Conservation (phyloP, 1,140 invertebrate species). For the Dryas iulia region DNA sequence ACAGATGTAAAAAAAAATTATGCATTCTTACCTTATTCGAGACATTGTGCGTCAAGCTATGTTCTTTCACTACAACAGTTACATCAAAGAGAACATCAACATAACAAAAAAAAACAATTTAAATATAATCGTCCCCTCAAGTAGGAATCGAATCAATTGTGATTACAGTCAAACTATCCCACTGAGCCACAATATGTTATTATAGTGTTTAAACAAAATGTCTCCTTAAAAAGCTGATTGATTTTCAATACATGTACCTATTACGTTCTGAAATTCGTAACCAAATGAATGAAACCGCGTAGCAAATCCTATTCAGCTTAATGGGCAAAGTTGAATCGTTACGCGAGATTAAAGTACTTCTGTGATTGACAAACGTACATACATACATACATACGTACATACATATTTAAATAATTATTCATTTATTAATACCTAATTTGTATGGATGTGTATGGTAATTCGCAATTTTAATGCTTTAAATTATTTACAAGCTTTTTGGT, state of each 20-base stretch:
- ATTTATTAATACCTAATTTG: not conserved
- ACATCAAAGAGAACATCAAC: too few relatives aligned
- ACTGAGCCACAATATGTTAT: too few relatives aligned
- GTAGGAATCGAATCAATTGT: too few relatives aligned
- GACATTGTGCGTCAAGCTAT: too few relatives aligned
- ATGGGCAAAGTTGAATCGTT: constrained; percentile 48
- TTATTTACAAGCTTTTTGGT: too few relatives aligned
- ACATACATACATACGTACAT: not conserved
- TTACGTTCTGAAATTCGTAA: not conserved
- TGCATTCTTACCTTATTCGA: too few relatives aligned
- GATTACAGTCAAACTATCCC: too few relatives aligned
- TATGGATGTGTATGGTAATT: not conserved
- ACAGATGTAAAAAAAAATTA: too few relatives aligned
- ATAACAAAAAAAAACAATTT: too few relatives aligned
- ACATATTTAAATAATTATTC: not conserved
- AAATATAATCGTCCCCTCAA: too few relatives aligned
- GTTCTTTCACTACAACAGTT: too few relatives aligned
- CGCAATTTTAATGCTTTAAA: too few relatives aligned
- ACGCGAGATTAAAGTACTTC: constrained; percentile 40
- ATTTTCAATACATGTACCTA: not conserved
- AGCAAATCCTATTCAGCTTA: constrained; percentile 33
- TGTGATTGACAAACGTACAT: constrained; percentile 10
- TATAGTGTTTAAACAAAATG: not conserved
- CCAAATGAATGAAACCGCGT: constrained; percentile 4
- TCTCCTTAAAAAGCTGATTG: not conserved